Conservation (phyloP, 2,888 invertebrate genomes). For the Sesia bembeciformis region DNA sequence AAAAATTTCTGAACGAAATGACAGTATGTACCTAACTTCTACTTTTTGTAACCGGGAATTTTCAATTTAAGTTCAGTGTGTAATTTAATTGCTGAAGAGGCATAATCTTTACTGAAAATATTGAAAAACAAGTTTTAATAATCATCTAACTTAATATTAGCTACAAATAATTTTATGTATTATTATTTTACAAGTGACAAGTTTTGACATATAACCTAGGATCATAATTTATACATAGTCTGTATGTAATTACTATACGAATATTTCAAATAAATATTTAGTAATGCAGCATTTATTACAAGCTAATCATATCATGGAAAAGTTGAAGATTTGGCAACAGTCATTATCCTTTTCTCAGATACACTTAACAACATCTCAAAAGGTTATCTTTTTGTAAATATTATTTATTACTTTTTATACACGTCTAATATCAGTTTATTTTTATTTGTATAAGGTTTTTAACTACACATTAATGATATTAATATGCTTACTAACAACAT, state of each 20-base stretch:
- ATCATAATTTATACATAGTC: no score
- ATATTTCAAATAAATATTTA: conserved; percentile 3
- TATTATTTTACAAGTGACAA: not conserved
- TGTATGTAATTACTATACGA: no score
- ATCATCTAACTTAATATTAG: not conserved
- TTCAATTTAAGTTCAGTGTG: not conserved
- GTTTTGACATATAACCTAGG: conserved; percentile 15
- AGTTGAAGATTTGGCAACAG: conserved; percentile 69
- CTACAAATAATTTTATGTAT: not conserved
- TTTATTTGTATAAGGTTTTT: no score
- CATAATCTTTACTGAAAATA: not conserved
- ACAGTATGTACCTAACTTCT: not conserved
- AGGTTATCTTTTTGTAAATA: conserved; percentile 55
- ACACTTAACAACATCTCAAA: conserved; percentile 79
- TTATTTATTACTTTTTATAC: no score
- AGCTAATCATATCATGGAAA: conserved; percentile 70
- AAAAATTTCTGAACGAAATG: no score
- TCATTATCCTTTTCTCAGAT: conserved; percentile 59
- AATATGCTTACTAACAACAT: no score
- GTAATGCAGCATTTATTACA: conserved; percentile 70
- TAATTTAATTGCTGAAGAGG: not conserved
- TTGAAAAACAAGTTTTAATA: not conserved
- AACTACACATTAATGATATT: no score
- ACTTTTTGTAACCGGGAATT: conserved; percentile 10
- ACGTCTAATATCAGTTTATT: no score